Conservation (phyloP, 2,888 invertebrate species). For the Agriopis marginaria region DNA sequence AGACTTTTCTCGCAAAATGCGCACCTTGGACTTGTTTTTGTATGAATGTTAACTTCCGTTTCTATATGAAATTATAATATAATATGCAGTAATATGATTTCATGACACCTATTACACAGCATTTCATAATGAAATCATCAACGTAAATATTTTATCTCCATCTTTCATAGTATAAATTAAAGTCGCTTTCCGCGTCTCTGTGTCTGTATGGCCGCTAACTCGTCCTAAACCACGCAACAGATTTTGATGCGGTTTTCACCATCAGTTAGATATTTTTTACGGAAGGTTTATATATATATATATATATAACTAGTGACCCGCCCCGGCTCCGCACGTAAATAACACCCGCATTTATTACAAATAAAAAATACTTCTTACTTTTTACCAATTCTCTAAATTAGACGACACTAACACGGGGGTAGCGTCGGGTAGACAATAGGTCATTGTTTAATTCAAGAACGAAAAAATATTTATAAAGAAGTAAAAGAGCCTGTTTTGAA, state of each 20-base stretch:
- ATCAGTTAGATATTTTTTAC: too few relatives aligned
- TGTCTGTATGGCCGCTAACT: too few relatives aligned
- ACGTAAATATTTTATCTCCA: too few relatives aligned
- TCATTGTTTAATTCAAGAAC: neutral
- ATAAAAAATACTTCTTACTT: neutral
- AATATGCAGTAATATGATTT: constrained; percentile 1
- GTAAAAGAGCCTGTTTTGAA: neutral
- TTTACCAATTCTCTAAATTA: neutral
- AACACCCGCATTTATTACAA: too few relatives aligned
- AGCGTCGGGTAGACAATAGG: neutral
- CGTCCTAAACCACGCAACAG: too few relatives aligned
- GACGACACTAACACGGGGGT: neutral
- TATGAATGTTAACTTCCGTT: constrained; percentile 50
- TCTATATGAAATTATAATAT: constrained; percentile 20
- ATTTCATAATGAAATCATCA: neutral
- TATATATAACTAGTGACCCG: too few relatives aligned
- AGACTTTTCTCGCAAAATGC: constrained; percentile 59
- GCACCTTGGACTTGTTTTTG: constrained; percentile 68
- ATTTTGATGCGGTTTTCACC: too few relatives aligned
- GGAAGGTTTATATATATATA: too few relatives aligned
- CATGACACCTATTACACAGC: neutral
- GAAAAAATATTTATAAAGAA: neutral
- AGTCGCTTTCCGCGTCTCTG: too few relatives aligned
- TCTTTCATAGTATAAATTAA: too few relatives aligned
- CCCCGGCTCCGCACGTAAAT: too few relatives aligned